Percentiles rank a stretch among this genome's conserved stretches.
These are phyloP conservation scores for Ectobius pallidus DNA, from an alignment of 2,888 invertebrate genomes.

Conservation along the genomic window DNA sequence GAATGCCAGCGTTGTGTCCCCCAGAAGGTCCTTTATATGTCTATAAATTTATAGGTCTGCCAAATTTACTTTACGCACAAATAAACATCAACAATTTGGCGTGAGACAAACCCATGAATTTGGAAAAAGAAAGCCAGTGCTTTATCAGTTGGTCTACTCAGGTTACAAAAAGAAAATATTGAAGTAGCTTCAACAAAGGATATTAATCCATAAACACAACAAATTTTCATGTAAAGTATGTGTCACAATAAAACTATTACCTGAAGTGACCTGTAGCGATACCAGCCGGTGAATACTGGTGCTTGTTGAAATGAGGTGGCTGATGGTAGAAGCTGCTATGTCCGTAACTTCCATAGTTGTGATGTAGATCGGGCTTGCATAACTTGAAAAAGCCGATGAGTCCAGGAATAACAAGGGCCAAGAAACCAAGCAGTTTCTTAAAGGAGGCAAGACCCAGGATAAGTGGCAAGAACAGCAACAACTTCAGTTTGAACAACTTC, in stretches of 20 bases:
- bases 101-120: no score
- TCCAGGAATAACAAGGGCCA: constrained; percentile 80
- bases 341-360: constrained; percentile 58
- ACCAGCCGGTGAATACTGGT: constrained; percentile 52
- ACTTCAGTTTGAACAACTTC: constrained; percentile 83
- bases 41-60: no score
- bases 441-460: constrained; percentile 84
- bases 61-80: no score
- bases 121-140: no score
- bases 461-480: constrained; percentile 80
- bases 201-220: background rate
- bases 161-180: background rate
- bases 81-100: no score
- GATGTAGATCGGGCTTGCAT: constrained; percentile 73
- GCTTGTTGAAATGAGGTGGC: constrained; percentile 71
- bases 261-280: background rate
- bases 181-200: background rate
- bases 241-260: background rate
- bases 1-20: no score
- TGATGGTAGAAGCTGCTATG: constrained; percentile 53
- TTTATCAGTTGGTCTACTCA: no score
- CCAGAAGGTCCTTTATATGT: no score
- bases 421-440: constrained; percentile 81
- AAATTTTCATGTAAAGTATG: background rate
- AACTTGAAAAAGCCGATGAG: constrained; percentile 85